Base-by-base conservation (phyloP, 1,140 invertebrate genomes). In the Drosophila repletoides region DNA sequence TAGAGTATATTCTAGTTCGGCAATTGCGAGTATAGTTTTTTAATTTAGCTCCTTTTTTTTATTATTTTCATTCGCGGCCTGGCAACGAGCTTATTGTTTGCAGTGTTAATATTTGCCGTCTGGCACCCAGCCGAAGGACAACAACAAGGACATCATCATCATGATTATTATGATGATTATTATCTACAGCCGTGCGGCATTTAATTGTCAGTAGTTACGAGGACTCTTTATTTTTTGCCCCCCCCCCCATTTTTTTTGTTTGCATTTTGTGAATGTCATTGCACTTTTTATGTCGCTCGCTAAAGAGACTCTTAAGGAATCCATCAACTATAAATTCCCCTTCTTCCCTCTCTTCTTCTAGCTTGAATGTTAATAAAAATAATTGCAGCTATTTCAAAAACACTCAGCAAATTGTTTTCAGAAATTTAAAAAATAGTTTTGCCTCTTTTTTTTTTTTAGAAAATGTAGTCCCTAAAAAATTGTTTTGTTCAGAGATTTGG, bases 81-180 rank as follows among this genome's bases (percentile, higher is more conserved):
- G 26, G 59, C 28, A n/a, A n/a, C 58, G 45, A 33, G 76, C 43
- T 67, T 79, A 86, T 84, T 84, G 79, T 84, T 84, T 84, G 79
- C 74, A 55, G 59, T 84, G 79, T 84, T 84, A 86, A 84, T 84
- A 84, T 84, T 84, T 84, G 80, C 66, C 71, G 80, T 86, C 79
- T 84, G 79, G 58, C 79, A 84, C 61, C 80, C 38, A 56, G 74
- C 40, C 7, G 9, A 41, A 66, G 28, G 45, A 58, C 53, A 21
- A 58, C 49, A 56, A 67, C 51, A 75, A 75, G 48, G 56, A 73
- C 72, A 66, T 48, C 28, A 52, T 29, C 26, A 38, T 21, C 65
- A 36, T 56, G 43, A 55, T 60, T 34, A 55, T 29, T 46, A 28
- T 21, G 12, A 9, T 33, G 34, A 40, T 29, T n/a, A 22, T 15